Conservation (phyloP, 2,888 invertebrate species). For the Harmothoe impar region DNA sequence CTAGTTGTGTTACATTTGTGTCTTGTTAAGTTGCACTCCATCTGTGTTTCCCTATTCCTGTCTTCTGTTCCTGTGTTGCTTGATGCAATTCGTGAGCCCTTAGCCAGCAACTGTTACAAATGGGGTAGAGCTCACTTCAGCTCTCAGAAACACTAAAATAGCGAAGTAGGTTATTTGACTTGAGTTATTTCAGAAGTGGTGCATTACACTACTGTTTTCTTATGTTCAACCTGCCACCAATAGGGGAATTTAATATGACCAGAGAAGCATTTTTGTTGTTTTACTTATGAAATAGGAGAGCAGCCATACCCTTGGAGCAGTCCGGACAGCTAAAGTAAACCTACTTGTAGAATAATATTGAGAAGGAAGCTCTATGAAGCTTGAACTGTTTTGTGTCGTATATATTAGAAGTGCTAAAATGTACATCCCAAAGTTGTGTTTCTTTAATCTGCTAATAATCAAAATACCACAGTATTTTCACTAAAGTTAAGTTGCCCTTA, state of each 20-base stretch:
- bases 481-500: too few relatives aligned
- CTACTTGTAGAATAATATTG: not conserved
- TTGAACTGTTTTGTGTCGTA: not conserved
- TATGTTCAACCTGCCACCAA: too few relatives aligned
- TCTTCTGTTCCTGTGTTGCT: not conserved
- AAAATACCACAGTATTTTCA: too few relatives aligned
- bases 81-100: not conserved
- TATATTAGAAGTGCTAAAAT: not conserved
- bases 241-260: too few relatives aligned
- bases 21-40: conserved; percentile 11
- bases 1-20: conserved; percentile 4
- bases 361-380: not conserved
- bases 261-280: not conserved
- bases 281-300: conserved; percentile 21
- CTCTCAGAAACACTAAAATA: too few relatives aligned
- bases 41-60: not conserved
- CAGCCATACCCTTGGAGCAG: conserved; percentile 28
- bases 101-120: too few relatives aligned
- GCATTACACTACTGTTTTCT: too few relatives aligned
- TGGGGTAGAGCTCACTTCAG: too few relatives aligned
- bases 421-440: too few relatives aligned
- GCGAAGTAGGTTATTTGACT: too few relatives aligned
- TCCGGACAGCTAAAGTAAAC: conserved; percentile 6
- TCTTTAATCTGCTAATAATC: too few relatives aligned
- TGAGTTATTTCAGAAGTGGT: too few relatives aligned